Conservation (phyloP, 2,113 vertebrate species). For the Cynopterus brachyotis region DNA sequence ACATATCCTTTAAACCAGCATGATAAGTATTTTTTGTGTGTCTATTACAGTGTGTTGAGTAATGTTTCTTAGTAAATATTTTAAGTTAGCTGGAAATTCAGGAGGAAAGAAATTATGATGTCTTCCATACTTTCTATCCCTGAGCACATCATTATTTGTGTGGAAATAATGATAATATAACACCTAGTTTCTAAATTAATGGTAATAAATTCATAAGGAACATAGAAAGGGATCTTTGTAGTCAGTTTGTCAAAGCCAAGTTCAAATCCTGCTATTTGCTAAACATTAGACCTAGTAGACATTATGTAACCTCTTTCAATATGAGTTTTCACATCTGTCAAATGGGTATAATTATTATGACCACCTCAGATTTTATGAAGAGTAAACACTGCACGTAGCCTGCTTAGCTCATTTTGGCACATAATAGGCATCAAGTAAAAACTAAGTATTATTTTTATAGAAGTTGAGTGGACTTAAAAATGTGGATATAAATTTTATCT, state of each 20-base stretch:
- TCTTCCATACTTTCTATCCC: neutral
- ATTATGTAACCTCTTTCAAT: neutral
- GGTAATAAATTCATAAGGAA: neutral
- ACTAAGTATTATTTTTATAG: neutral
- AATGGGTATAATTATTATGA: neutral
- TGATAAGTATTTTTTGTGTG: neutral
- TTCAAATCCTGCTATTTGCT: neutral
- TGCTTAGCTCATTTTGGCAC: neutral
- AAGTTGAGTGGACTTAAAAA: neutral
- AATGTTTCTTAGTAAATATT: neutral
- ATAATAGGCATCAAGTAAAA: neutral
- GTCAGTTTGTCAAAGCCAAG: neutral
- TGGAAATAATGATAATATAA: neutral
- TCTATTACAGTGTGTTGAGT: neutral
- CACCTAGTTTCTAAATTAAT: neutral
- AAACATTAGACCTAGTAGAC: neutral
- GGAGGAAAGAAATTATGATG: neutral
- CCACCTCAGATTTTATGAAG: neutral
- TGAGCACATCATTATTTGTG: neutral
- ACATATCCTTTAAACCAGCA: neutral
- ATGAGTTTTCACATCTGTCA: neutral
- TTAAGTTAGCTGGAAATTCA: neutral
- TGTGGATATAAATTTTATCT: neutral
- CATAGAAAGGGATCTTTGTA: neutral
- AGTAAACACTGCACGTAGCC: neutral